Evolutionary conservation across 1,140 invertebrate species (phyloP), one percentile per base, ranked within the genome.

Genomic region (Drosophila sp.): DNA sequence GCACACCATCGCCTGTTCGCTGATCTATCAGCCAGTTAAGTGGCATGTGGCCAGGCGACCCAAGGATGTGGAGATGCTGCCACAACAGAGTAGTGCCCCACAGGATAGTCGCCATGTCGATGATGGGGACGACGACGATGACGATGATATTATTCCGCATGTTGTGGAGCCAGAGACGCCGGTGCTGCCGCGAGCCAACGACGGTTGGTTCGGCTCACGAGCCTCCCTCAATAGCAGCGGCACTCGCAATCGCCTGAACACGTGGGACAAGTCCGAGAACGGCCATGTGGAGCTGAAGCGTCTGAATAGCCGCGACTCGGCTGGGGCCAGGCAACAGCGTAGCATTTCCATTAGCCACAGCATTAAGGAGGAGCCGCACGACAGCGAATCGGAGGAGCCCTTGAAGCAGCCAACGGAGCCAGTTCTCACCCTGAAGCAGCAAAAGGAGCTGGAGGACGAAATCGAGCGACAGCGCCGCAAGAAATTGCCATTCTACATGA

Each of bases 11-110:
- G 93, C 93, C 29, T 94, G 93, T 54, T 93, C 94, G 25, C 90
- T 95, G 66, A 86, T 95, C 50, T 86, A 95, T 40, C 95, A 95
- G 76, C 95, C 95, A n/a, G 94, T 95, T 4, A 93, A 93, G 78
- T 94, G 93, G 94, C 95, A 96, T 85, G 91, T 93, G 40, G 94
- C 94, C 76, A 89, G 83, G 70, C 72, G 70, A 10, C 66, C 93
- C 76, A 92, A 47, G 41, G 86, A 90, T 29, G 78, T 81, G 0
- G 85, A 90, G 66, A 79, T 86, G 25, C 41, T 81, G 61, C 71
- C 90, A 66, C 65, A 71, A 3, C 63, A 66, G 4, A 56, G 60
- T 70, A 1, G 62, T 57, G 3, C 40, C 35, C 17, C 17, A 17
- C 17, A 17, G 17, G 35, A 35, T 25, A 1, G 7, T 1, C 7